phyloP scores from a whole-genome alignment of 2,888 invertebrate genomes.

The Drosophila nr. perissopoda region DNA sequence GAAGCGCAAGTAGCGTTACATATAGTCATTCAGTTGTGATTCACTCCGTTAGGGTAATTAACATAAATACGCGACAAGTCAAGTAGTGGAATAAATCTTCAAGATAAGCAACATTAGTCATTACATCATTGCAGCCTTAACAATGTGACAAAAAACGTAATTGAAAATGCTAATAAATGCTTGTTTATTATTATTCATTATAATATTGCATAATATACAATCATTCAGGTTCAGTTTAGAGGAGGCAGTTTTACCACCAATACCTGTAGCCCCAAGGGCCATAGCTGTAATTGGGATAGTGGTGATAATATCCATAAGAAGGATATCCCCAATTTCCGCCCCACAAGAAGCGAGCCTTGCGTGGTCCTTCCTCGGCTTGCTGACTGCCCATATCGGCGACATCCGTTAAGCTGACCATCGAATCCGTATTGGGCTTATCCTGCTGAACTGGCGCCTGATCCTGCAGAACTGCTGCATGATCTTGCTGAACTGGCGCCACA shows the following conservation, averaged over 20 bases:
- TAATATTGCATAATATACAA: background rate
- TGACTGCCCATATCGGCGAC: conserved; percentile 51
- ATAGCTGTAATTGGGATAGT: conserved; percentile 9
- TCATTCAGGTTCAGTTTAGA: background rate
- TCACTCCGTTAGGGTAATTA: conserved; percentile 16
- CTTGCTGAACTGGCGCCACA: background rate
- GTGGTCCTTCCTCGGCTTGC: conserved; percentile 45
- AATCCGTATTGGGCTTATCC: background rate
- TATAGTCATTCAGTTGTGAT: conserved; percentile 9
- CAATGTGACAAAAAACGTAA: background rate
- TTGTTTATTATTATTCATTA: background rate
- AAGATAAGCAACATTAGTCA: background rate
- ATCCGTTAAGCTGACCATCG: conserved; percentile 39
- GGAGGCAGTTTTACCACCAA: conserved; percentile 35
- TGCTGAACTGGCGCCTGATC: background rate
- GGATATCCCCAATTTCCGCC: conserved; percentile 21
- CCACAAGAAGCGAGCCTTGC: conserved; percentile 49
- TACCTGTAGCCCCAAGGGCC: conserved; percentile 38
- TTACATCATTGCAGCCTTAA: background rate
- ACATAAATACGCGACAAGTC: background rate
- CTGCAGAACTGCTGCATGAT: background rate
- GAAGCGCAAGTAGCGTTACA: background rate
- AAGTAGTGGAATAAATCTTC: background rate
- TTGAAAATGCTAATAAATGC: background rate
- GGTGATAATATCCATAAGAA: background rate